Base-by-base conservation (phyloP, 2,797 vertebrate species). In the Podarcis lilfordi region DNA sequence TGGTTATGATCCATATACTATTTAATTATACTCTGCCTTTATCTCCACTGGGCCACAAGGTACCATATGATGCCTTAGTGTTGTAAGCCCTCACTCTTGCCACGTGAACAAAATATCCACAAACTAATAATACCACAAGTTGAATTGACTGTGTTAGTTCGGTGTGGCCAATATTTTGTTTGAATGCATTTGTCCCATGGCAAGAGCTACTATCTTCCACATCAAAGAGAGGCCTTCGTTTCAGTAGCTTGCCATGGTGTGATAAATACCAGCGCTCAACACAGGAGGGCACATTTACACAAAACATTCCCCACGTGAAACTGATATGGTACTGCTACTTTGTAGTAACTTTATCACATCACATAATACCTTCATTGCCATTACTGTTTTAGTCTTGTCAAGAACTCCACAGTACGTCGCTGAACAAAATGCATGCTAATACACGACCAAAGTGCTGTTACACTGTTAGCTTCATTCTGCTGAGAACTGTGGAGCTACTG, bases 251-350 rank as follows among this genome's bases (percentile, higher is more conserved):
- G 77, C 78, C 79, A 84, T 83, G 61, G 27, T 43, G 37, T 72
- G 29, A 29, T 32, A 88, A 88, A 79, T 88, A 79, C 82, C 87
- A 79, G 45, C 15, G 77, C 45, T 84, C 82, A 43, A 84, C 82
- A 88, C 82, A 84, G 4, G 74, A 84, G 87, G 82, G 87, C 87
- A 84, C 50, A 84, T 79, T 88, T 74, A 84, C 76, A 84, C 82
- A 88, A 88, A 88, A 25, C 43, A 84, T 84, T 88, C 17, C 23
- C 75, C 68, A 88, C 27, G 5, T 43, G 19, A 87, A 87, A 61
- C 19, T 32, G 37, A 23, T 43, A 72, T 3, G 11, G 27, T 72
- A 43, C 11, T 21, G 7, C 79, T 35, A 72, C 66, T 72, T 35
- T 61, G 27, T 61, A 61, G 27, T 17, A 45, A 71, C 27, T 6